Evolutionary conservation across 2,797 vertebrate genomes (phyloP).

Genomic region (Tapera naevia): DNA sequence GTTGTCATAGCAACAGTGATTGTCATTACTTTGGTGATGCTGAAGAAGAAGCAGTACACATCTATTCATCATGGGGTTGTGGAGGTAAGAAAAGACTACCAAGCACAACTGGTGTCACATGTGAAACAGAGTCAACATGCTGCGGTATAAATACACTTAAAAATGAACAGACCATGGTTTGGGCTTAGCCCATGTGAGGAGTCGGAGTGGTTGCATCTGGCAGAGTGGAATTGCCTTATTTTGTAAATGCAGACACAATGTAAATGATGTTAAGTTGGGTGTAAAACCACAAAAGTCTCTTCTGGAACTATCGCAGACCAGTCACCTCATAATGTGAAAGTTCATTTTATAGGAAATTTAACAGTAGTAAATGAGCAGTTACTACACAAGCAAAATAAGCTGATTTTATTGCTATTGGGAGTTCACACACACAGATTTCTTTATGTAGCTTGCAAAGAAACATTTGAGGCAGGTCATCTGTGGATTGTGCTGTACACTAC

Average conservation of each 20-base stretch:
- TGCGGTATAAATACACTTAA: neutral
- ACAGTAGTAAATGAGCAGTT: neutral
- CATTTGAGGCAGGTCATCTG: neutral
- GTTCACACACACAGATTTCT: neutral
- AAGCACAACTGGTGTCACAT: neutral
- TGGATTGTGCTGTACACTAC: neutral
- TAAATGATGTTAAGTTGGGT: neutral
- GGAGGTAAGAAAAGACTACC: constrained; percentile 81
- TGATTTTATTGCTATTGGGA: neutral
- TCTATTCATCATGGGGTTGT: constrained; percentile 98
- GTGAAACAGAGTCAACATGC: neutral
- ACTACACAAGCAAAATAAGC: neutral
- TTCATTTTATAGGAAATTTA: neutral
- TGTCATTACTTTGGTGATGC: constrained; percentile 98
- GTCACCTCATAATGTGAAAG: neutral
- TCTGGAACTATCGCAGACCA: neutral
- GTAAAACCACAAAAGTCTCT: neutral
- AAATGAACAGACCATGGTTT: neutral
- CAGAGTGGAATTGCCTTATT: neutral
- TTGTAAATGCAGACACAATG: neutral
- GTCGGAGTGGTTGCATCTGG: neutral
- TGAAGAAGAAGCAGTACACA: constrained; percentile 98
- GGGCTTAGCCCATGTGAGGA: neutral
- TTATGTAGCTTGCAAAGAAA: neutral
- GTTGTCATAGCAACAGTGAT: constrained; percentile 99